A percentile compares a stretch with the other conserved stretches of the same genome.
Evolutionary conservation across 2,797 vertebrate species (phyloP).

Genomic region (Amblyraja radiata): DNA sequence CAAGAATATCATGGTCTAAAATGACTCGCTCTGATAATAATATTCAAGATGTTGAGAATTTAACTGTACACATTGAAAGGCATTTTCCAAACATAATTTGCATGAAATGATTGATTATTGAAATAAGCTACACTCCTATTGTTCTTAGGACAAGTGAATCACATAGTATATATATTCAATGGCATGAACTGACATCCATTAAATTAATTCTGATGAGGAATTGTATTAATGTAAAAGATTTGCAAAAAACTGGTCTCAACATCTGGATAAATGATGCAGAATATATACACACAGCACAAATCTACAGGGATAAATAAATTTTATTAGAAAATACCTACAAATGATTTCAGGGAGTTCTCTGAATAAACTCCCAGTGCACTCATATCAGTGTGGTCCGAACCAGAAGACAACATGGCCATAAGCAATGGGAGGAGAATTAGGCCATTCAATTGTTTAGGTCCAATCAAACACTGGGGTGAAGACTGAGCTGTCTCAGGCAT

Average conservation of each 20-base stretch:
- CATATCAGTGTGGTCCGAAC: too few relatives aligned
- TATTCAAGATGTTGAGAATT: background rate
- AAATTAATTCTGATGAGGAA: background rate
- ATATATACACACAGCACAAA: background rate
- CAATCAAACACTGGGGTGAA: too few relatives aligned
- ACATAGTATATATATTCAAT: background rate
- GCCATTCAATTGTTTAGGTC: too few relatives aligned
- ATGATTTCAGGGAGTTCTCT: too few relatives aligned
- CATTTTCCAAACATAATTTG: background rate
- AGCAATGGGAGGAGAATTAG: too few relatives aligned
- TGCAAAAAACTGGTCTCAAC: background rate
- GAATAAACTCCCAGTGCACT: background rate
- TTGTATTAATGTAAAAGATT: background rate
- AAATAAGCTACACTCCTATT: background rate
- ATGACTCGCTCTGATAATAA: background rate
- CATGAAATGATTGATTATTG: slow-evolving; percentile 20
- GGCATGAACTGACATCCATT: background rate
- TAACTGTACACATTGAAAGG: background rate
- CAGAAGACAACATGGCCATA: too few relatives aligned
- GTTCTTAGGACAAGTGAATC: background rate
- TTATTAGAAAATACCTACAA: background rate
- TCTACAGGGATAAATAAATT: background rate
- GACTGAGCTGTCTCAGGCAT: too few relatives aligned
- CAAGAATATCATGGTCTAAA: background rate
- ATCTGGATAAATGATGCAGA: background rate